Base-by-base conservation (phyloP, 2,797 vertebrate species). In the Rousettus madagascariensis region DNA sequence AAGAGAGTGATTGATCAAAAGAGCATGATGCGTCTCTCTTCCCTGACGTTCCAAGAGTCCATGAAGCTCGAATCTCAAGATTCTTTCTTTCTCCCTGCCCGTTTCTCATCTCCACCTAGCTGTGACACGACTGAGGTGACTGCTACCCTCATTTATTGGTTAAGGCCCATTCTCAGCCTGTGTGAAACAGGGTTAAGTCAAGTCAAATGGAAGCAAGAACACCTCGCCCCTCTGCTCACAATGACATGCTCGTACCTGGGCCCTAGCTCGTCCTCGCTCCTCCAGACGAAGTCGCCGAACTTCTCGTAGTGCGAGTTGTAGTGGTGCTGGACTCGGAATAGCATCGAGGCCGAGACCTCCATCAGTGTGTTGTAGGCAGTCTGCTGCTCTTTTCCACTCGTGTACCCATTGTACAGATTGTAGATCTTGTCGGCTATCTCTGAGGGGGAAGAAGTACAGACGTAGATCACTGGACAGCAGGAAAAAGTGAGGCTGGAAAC, bases 291-390 rank as follows among this genome's bases (percentile, higher is more conserved):
- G 98, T 99, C 99, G 8, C 99, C 99, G n/a, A 99, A 99, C 98
- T 99, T 99, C 98, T 99, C 99, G 0, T 99, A 99, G 98, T 99
- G 99, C 16, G 99, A 99, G 93, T 99, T 99, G 98, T 99, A 99
- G 98, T 99, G 99, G 96, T 99, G 99, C 97, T 99, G 99, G 57
- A 99, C 99, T n/a, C 99, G 98, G 96, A 99, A 99, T 0, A 99
- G 98, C 98, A 99, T 99, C 0, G 99, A 99, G 4, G 99, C 98
- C 0, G 99, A 98, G 90, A 99, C 98, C 97, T 99, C 99, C 99
- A 99, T 99, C 89, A 99, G 98, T 0, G 99, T 99, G 98, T 99
- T 99, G 97, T 99, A 99, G 96, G 99, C 99, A 0, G 99, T 99
- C 98, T 99, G 99, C 98, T 99, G 99, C 97, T 99, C 99, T 98